phyloP scores from a whole-genome alignment of 2,113 vertebrate genomes.

The Thryonomys swinderianus region DNA sequence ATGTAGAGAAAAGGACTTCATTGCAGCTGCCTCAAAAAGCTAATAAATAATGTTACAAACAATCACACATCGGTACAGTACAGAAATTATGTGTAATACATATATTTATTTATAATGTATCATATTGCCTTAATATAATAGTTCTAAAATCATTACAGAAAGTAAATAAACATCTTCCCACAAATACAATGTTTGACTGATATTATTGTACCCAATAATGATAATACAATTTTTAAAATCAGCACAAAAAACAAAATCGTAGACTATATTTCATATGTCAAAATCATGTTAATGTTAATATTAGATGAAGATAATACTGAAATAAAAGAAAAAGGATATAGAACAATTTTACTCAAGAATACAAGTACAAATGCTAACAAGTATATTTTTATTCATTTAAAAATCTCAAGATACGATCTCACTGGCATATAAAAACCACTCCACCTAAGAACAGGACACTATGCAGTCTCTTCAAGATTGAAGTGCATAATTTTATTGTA shows the following conservation, averaged over 20 bases:
- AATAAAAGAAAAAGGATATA: neutral
- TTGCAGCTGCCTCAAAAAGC: neutral
- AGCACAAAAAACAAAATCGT: neutral
- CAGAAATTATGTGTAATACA: neutral
- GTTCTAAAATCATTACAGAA: neutral
- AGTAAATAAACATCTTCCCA: neutral
- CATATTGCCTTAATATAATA: neutral
- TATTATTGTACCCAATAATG: neutral
- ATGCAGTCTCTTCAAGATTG: neutral
- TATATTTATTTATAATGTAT: neutral
- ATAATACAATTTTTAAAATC: neutral
- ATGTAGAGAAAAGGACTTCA: neutral
- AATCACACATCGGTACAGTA: neutral
- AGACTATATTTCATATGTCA: neutral
- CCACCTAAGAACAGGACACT: neutral
- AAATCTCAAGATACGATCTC: neutral
- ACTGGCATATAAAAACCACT: neutral
- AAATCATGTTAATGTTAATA: neutral
- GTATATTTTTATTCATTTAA: neutral
- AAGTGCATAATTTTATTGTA: neutral
- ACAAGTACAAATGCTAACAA: neutral
- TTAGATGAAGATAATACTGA: neutral
- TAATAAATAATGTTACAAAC: neutral
- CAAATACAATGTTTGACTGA: neutral
- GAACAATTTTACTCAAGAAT: neutral